phyloP scores from a whole-genome alignment of 2,113 vertebrate genomes.

The Acrocephalus kingi region DNA sequence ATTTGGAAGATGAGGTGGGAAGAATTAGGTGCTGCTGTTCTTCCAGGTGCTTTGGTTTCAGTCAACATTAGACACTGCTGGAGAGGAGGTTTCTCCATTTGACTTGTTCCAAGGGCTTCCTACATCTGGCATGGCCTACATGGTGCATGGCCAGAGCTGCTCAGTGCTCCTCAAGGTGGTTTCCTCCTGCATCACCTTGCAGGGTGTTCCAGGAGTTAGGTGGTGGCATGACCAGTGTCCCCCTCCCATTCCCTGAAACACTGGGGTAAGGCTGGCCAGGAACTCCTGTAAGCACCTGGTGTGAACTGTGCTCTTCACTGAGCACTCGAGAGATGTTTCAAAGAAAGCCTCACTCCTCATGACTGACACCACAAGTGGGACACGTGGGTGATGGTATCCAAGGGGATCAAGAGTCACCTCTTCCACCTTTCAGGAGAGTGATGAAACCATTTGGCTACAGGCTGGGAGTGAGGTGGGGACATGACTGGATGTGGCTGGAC shows the following conservation, averaged over 20 bases:
- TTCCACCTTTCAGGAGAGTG: background rate
- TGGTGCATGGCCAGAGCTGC: background rate
- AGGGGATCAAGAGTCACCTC: background rate
- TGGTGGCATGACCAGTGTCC: background rate
- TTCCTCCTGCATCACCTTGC: background rate
- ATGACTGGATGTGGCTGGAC: background rate
- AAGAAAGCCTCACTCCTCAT: background rate
- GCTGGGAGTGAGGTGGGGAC: background rate
- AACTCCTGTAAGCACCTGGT: accelerated
- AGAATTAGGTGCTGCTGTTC: background rate
- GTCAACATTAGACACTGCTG: background rate
- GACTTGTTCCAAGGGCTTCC: background rate
- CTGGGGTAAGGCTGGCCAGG: background rate
- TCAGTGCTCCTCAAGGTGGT: accelerated
- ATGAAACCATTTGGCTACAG: background rate
- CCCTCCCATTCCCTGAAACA: background rate
- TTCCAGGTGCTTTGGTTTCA: background rate
- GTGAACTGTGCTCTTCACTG: background rate
- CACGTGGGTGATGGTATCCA: accelerated
- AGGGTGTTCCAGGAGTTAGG: background rate
- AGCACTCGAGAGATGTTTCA: accelerated
- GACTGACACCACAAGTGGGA: background rate
- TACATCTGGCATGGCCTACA: background rate
- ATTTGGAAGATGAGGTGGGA: accelerated
- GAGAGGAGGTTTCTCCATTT: background rate